Evolutionary conservation across 1,140 invertebrate genomes (phyloP).

Genomic region (Rhagoletis pomonella): DNA sequence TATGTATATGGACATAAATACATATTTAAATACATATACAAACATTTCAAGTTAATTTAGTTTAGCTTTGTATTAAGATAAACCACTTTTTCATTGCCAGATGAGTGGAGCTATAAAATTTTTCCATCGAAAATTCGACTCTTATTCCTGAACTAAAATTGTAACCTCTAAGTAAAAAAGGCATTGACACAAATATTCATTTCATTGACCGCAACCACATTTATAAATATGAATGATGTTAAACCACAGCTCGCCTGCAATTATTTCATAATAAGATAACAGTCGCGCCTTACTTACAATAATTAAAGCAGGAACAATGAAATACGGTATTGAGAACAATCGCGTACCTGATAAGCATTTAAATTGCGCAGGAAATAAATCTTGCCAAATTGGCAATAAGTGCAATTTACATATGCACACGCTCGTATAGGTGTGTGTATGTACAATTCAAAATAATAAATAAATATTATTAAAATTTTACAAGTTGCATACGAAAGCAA

Average conservation of each 20-base stretch:
- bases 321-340: slow-evolving; percentile 14
- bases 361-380: slow-evolving; percentile 28
- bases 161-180: neutral
- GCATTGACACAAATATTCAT: neutral
- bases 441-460: neutral
- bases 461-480: too few species aligned
- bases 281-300: too few species aligned
- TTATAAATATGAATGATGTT: neutral
- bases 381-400: neutral
- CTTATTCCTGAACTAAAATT: neutral
- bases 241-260: neutral
- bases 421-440: neutral
- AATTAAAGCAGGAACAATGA: neutral
- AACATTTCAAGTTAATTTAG: too few species aligned
- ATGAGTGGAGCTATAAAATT: too few species aligned
- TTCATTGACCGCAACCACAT: neutral
- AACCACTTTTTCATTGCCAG: too few species aligned
- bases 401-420: neutral
- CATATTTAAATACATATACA: too few species aligned
- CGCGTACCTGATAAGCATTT: neutral
- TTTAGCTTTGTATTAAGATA: too few species aligned
- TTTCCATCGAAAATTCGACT: neutral
- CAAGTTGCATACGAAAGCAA: too few species aligned
- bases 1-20: too few species aligned
- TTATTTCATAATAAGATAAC: slow-evolving; percentile 2